phyloP scores from a whole-genome alignment of 2,797 vertebrate species.

The Bovichtus diacanthus region DNA sequence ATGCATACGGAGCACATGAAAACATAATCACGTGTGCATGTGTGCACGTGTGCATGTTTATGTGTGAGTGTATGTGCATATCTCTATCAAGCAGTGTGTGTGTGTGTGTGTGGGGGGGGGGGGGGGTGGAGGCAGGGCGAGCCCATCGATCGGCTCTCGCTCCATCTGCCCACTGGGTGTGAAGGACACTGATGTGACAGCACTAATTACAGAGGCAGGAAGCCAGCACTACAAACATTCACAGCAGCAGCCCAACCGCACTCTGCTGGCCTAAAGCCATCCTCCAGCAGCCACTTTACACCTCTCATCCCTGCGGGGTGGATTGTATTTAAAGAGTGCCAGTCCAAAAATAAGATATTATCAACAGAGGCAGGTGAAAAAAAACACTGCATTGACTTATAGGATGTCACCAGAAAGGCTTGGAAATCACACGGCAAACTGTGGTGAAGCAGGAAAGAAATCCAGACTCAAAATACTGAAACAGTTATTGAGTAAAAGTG shows the following conservation, averaged over 20 bases:
- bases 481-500: too few species aligned
- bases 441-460: background rate
- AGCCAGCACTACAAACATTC: conserved; percentile 60
- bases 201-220: conserved; percentile 82
- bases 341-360: conserved; percentile 24
- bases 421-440: background rate
- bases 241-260: conserved; percentile 39
- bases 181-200: conserved; percentile 87
- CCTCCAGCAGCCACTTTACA: conserved; percentile 40
- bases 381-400: background rate
- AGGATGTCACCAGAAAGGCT: background rate
- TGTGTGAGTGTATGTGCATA: background rate
- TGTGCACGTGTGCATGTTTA: conserved; percentile 19
- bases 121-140: conserved; percentile 44
- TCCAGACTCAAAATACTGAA: background rate
- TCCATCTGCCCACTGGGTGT: conserved; percentile 80
- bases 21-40: conserved; percentile 1
- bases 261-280: conserved; percentile 13
- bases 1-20: conserved; percentile 11
- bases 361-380: background rate
- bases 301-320: conserved; percentile 10
- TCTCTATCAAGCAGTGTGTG: conserved; percentile 2
- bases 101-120: background rate
- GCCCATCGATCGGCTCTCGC: conserved; percentile 74
- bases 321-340: conserved; percentile 17